Base-by-base conservation (phyloP, 2,113 vertebrate genomes). In the Aegotheles bennettii region DNA sequence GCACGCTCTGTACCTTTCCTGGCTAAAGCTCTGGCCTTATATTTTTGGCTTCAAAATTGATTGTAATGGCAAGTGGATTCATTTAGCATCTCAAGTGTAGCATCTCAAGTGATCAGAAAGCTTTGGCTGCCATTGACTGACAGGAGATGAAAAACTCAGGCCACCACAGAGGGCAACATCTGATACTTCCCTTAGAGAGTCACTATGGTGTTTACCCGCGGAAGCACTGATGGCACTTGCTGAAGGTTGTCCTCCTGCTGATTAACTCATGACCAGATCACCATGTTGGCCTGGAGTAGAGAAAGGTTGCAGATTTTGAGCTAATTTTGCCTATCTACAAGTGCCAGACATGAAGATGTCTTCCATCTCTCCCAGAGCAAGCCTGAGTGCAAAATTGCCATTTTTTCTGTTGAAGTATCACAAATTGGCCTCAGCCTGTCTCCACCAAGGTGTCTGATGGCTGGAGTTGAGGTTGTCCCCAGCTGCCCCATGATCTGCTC, bases 1-100 rank as follows among this genome's bases (percentile, higher is more conserved):
- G 17, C 0, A 0, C 0, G 2, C 26, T 73, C 54, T 19, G 9
- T 3, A 16, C 7, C 7, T 59, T 9, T 15, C 48, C 71, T 38
- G 35, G 19, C 8, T 68, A 45, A 78, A 67, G 8, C 33, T 38
- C 16, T 28, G 38, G 9, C 31, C 18, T 43, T 18, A 3, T 7
- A 9, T 15, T 79, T 71, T 73, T 45, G 6, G 11, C 10, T 10
- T 48, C 29, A 54, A 47, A 65, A 71, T 0, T 59, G 10, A 50
- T 45, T 33, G 2, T 9, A 50, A 28, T n/a, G 14, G 6, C 29
- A 84, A 43, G 17, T 18, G 15, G 40, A 61, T 36, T 63, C 6
- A 60, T 75, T 89, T 35, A 54, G 24, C 24, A 42, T 20, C 50
- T 51, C 13, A 51, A 26, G 53, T n/a, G n/a, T n/a, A 64, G 26